Evolutionary conservation across 2,888 invertebrate species (phyloP).

Genomic region (Noctua pronuba): DNA sequence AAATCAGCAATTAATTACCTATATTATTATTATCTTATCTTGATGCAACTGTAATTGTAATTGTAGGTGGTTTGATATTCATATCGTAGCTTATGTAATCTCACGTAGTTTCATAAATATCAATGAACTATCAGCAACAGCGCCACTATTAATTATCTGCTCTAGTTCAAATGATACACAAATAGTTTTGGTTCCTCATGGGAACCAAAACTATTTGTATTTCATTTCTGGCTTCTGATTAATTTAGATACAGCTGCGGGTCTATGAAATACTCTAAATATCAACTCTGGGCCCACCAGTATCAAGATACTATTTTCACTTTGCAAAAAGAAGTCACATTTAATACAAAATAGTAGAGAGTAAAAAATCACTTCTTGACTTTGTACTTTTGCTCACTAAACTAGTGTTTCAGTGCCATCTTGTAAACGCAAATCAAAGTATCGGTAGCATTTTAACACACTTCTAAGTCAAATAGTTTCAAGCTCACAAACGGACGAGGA

Average conservation of each 20-base stretch:
- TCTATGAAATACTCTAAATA: background rate
- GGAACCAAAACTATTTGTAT: no score
- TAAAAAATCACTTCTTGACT: background rate
- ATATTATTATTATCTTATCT: background rate
- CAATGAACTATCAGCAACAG: constrained; percentile 18
- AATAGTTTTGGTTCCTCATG: background rate
- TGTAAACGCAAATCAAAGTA: constrained; percentile 1
- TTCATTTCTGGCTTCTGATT: background rate
- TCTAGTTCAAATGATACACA: constrained; percentile 5
- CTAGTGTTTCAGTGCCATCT: background rate
- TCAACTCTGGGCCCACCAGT: background rate
- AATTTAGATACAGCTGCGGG: constrained; percentile 6
- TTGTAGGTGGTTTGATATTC: background rate
- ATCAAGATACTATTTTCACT: background rate
- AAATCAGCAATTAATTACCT: constrained; percentile 29
- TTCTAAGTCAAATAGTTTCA: constrained; percentile 24
- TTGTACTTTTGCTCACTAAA: background rate
- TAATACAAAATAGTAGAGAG: background rate
- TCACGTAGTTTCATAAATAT: constrained; percentile 16
- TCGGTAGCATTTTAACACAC: background rate
- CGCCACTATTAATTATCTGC: constrained; percentile 8
- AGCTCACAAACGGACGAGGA: background rate
- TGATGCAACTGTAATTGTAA: background rate
- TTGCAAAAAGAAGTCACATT: background rate
- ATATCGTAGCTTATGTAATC: background rate